phyloP scores from a whole-genome alignment of 2,797 vertebrate species.

The Parambassis ranga region DNA sequence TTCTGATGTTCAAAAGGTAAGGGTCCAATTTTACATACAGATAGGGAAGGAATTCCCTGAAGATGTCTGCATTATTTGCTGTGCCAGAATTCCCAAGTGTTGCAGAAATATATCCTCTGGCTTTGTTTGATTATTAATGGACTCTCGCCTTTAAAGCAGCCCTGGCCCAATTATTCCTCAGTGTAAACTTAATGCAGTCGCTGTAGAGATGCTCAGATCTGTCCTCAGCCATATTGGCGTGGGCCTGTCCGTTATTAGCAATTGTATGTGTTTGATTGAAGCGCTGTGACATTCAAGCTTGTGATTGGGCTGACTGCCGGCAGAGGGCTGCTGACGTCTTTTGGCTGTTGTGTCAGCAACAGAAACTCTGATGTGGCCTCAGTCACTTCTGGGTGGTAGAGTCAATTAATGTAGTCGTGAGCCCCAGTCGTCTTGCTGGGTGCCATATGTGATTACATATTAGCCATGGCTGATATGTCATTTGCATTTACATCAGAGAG shows the following conservation, averaged over 20 bases:
- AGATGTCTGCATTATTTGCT: constrained; percentile 80
- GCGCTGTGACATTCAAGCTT: constrained; percentile 48
- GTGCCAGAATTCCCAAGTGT: constrained; percentile 79
- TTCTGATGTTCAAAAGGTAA: constrained; percentile 98
- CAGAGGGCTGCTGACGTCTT: constrained; percentile 50
- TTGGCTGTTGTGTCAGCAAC: constrained; percentile 63
- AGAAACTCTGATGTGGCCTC: constrained; percentile 67
- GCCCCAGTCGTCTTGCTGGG: constrained; percentile 69
- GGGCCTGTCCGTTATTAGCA: constrained; percentile 68
- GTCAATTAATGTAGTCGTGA: constrained; percentile 76
- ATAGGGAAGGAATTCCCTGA: constrained; percentile 76
- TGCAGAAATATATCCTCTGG: constrained; percentile 75
- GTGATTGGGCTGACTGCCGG: constrained; percentile 62
- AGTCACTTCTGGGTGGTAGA: constrained; percentile 71
- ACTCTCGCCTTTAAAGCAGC: constrained; percentile 73
- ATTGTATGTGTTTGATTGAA: constrained; percentile 69
- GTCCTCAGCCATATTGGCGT: constrained; percentile 55
- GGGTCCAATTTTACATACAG: constrained; percentile 82
- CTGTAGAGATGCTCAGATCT: constrained; percentile 64
- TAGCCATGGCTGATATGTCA: constrained; percentile 75
- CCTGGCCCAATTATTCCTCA: constrained; percentile 78
- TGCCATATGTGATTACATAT: constrained; percentile 81
- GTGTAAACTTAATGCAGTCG: constrained; percentile 57
- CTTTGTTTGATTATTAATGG: constrained; percentile 86
- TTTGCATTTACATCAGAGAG: constrained; percentile 77